These are phyloP conservation scores for Muntiacus muntjak DNA, from an alignment of 2,113 vertebrate species.

Conservation along the genomic window DNA sequence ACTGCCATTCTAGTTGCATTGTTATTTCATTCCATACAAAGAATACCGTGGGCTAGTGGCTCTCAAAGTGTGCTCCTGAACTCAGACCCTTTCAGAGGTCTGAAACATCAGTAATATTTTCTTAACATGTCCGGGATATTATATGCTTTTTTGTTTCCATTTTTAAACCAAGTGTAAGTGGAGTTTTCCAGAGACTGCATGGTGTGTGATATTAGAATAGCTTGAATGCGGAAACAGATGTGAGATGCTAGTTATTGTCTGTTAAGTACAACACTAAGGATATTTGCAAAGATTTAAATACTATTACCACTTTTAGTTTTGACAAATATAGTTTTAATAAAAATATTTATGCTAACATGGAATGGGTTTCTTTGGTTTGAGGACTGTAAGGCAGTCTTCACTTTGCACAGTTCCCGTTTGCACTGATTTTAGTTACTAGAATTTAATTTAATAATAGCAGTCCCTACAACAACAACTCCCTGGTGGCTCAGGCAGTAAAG, in stretches of 20 bases:
- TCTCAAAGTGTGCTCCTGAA: background rate
- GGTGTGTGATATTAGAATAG: background rate
- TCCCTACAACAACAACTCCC: background rate
- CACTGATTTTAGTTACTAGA: background rate
- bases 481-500: background rate
- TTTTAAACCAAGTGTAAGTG: background rate
- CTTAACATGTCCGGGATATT: background rate
- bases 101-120: background rate
- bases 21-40: background rate
- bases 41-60: background rate
- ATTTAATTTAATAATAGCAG: background rate
- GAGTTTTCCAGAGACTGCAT: background rate
- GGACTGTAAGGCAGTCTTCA: background rate
- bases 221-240: background rate
- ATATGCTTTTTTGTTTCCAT: background rate
- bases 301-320: background rate
- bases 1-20: background rate
- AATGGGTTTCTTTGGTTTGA: background rate
- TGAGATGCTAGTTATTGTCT: background rate
- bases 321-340: background rate
- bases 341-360: background rate
- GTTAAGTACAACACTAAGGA: background rate
- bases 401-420: background rate
- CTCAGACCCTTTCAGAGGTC: background rate
- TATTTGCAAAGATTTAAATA: background rate